A percentile compares a stretch with the other conserved stretches of the same genome.
These are phyloP conservation scores for Neoascia interrupta DNA, from an alignment of 2,888 invertebrate genomes.

Conservation along the genomic window DNA sequence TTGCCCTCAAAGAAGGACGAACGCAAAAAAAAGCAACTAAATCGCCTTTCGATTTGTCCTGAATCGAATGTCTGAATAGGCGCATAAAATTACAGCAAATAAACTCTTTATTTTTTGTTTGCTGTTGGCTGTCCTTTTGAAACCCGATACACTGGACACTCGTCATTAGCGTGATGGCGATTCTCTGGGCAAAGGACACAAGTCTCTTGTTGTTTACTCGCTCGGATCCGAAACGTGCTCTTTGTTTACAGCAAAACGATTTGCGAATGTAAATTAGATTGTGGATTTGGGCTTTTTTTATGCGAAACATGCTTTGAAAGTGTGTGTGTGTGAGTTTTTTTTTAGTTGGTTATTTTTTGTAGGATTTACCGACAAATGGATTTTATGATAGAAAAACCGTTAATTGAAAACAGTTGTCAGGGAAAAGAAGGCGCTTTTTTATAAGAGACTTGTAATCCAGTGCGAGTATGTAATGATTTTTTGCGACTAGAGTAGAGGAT, in stretches of 20 bases:
- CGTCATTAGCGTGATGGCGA: conserved; percentile 51
- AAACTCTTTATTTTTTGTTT: conserved; percentile 46
- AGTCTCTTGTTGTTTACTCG: conserved; percentile 44
- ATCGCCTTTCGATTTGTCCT: conserved; percentile 30
- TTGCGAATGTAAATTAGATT: conserved; percentile 68
- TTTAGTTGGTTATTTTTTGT: conserved; percentile 1
- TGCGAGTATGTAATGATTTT: conserved; percentile 24
- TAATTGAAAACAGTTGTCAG: conserved; percentile 65
- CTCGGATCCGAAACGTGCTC: conserved; percentile 56
- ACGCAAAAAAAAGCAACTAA: conserved; percentile 14
- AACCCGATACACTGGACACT: conserved; percentile 51
- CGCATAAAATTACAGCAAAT: conserved; percentile 64
- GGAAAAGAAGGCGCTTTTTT: not conserved
- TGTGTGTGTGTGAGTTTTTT: too few species aligned
- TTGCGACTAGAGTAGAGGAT: conserved; percentile 28
- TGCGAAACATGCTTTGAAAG: too few species aligned
- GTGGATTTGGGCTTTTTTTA: conserved; percentile 47
- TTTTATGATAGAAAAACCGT: conserved; percentile 52
- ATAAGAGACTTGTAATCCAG: conserved; percentile 16
- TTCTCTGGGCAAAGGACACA: conserved; percentile 30
- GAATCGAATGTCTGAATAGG: conserved; percentile 47
- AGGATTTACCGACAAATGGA: conserved; percentile 23
- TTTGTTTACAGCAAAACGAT: conserved; percentile 65
- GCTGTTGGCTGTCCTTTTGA: conserved; percentile 28
- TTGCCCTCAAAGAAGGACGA: conserved; percentile 26